phyloP scores from a whole-genome alignment of 2,113 vertebrate species.

The Podarcis cretensis region DNA sequence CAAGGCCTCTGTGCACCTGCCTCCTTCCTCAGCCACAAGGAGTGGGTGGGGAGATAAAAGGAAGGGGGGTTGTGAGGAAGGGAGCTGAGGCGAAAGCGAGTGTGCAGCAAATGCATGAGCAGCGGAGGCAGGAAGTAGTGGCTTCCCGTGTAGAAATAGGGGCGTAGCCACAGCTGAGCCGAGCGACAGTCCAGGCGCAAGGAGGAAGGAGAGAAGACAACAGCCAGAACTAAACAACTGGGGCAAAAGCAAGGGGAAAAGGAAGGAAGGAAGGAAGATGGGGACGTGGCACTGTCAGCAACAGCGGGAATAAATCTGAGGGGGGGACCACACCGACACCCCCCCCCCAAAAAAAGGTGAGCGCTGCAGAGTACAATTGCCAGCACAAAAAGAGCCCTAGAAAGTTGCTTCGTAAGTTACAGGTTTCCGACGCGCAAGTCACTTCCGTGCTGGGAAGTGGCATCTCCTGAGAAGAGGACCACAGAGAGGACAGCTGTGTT shows the following conservation, averaged over 20 bases:
- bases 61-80: not conserved
- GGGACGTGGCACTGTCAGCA: not conserved
- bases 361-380: not conserved
- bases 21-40: no score
- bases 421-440: not conserved
- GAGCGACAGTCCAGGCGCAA: not conserved
- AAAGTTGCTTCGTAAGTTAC: not conserved
- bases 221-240: not conserved
- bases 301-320: not conserved
- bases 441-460: not conserved
- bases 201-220: not conserved
- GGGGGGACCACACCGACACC: no score
- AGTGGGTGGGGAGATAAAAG: not conserved
- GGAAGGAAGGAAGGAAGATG: not conserved
- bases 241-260: no score
- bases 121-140: slow-evolving; percentile 17
- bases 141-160: slow-evolving; percentile 34
- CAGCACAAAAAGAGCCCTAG: no score
- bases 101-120: not conserved
- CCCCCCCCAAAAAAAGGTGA: not conserved
- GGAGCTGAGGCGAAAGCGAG: no score
- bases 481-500: no score
- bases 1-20: not conserved
- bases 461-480: no score
- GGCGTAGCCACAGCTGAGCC: not conserved